Evolutionary conservation across 2,888 invertebrate genomes (phyloP).

Genomic region (Rhagonycha fulva): DNA sequence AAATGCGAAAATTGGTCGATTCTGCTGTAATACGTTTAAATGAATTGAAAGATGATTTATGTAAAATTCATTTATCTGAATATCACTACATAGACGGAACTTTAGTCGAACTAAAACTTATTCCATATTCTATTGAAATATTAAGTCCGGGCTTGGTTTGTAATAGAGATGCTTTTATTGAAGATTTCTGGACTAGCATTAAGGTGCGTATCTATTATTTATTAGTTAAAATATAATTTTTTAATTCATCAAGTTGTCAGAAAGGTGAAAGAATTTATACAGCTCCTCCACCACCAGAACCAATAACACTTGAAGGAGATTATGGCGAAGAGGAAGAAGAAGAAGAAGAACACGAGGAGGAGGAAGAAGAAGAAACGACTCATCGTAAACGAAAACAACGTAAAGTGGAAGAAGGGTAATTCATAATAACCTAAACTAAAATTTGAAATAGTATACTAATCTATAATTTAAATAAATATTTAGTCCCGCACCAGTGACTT

Average conservation of each 20-base stretch:
- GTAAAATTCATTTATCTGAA: constrained; percentile 63
- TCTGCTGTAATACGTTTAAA: constrained; percentile 60
- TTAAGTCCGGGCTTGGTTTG: constrained; percentile 66
- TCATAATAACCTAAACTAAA: not conserved
- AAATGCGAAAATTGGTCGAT: constrained; percentile 63
- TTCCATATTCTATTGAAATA: constrained; percentile 69
- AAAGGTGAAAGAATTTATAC: constrained; percentile 47
- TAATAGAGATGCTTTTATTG: constrained; percentile 58
- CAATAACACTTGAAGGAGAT: constrained; percentile 24
- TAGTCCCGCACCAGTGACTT: not conserved
- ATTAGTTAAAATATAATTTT: not conserved
- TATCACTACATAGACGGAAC: constrained; percentile 76
- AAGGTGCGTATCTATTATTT: constrained; percentile 21
- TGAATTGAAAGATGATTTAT: constrained; percentile 62
- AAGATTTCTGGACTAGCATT: constrained; percentile 47
- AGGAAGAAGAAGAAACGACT: not conserved
- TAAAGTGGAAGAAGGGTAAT: not conserved
- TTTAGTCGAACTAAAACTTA: constrained; percentile 68
- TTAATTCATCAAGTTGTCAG: constrained; percentile 23
- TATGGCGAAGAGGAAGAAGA: constrained; percentile 3
- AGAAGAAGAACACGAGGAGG: not conserved
- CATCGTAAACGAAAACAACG: not conserved
- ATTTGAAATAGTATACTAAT: not conserved
- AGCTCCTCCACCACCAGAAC: constrained; percentile 34
- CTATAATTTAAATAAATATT: not conserved